Evolutionary conservation across 2,113 vertebrate species (phyloP).

Genomic region (Microtus montanus): DNA sequence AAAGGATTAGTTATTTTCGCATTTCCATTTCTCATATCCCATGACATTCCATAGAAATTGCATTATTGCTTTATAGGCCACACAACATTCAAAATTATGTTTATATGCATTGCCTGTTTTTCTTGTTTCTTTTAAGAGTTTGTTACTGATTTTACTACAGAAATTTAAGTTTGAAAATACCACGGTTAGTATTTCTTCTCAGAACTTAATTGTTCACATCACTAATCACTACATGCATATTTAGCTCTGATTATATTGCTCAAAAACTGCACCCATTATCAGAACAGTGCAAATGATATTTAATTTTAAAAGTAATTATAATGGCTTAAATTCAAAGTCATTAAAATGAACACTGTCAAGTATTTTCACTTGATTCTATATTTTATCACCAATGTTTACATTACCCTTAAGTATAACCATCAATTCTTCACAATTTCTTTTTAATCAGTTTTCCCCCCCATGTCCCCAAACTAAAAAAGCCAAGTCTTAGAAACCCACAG

Average conservation of each 20-base stretch:
- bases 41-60: slow-evolving; percentile 82
- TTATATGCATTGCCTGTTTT: slow-evolving; percentile 86
- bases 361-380: slow-evolving; percentile 80
- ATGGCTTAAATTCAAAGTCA: slow-evolving; percentile 90
- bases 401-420: slow-evolving; percentile 74
- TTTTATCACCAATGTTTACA: slow-evolving; percentile 84
- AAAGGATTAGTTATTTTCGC: slow-evolving; percentile 78
- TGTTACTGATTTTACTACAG: slow-evolving; percentile 80
- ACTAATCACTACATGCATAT: slow-evolving; percentile 88
- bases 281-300: slow-evolving; percentile 92
- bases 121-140: slow-evolving; percentile 79
- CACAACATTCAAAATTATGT: slow-evolving; percentile 83
- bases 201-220: slow-evolving; percentile 83
- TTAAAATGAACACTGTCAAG: slow-evolving; percentile 90
- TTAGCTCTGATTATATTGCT: slow-evolving; percentile 85
- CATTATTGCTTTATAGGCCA: slow-evolving; percentile 86
- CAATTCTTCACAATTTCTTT: slow-evolving; percentile 76
- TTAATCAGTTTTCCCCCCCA: slow-evolving; percentile 39
- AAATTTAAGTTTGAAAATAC: slow-evolving; percentile 84
- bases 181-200: slow-evolving; percentile 80
- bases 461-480: slow-evolving; percentile 76
- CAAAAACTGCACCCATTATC: slow-evolving; percentile 91
- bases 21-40: slow-evolving; percentile 79
- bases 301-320: slow-evolving; percentile 91
- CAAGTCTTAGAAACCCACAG: slow-evolving; percentile 74